Base-by-base conservation (phyloP, 2,797 vertebrate genomes). In the Spinus olivaceus region DNA sequence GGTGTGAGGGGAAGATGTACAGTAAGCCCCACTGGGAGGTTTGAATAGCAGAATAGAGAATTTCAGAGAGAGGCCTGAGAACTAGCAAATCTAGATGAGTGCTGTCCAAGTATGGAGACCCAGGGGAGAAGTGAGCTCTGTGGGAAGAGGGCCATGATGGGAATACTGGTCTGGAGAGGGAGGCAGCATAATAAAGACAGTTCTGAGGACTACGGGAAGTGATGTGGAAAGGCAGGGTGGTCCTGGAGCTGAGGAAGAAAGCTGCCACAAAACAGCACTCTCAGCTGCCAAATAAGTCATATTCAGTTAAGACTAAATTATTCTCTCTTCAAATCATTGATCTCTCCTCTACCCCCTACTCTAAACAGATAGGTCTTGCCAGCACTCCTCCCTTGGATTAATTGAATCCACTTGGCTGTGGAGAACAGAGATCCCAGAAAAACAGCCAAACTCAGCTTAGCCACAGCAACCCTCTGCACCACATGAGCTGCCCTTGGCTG, bases 321-420 rank as follows among this genome's bases (percentile, higher is more conserved):
- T 71, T 90, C 32, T 47, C 49, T 67, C 82, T 86, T 63, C 51
- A 89, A 88, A 78, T 74, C 64, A 89, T 32, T 60, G 72, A 72
- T 94, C 61, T 78, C 56, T 18, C 47, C 67, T 87, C 76, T 74
- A 41, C 35, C 21, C 33, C 22, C 42, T 33, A 22, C 22, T 56
- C 61, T 49, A 91, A 87, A 91, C 39, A 79, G 54, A 84, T 46
- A 71, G 10, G 51, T 83, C 63, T 81, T 93, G 72, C 89, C 82
- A 96, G 77, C 46, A 51, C 63, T 91, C 71, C 76, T 86, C 64
- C 81, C 72, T 82, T 85, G 61, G 73, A 92, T 91, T 94, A 93
- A 88, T 81, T 95, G 81, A 82, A 63, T 78, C 72, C 63, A 80
- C 65, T 91, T 78, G 49, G 72, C 61, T 81, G 30, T 66, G 39